phyloP scores from a whole-genome alignment of 2,888 invertebrate genomes.

The Quadroppia sp. region DNA sequence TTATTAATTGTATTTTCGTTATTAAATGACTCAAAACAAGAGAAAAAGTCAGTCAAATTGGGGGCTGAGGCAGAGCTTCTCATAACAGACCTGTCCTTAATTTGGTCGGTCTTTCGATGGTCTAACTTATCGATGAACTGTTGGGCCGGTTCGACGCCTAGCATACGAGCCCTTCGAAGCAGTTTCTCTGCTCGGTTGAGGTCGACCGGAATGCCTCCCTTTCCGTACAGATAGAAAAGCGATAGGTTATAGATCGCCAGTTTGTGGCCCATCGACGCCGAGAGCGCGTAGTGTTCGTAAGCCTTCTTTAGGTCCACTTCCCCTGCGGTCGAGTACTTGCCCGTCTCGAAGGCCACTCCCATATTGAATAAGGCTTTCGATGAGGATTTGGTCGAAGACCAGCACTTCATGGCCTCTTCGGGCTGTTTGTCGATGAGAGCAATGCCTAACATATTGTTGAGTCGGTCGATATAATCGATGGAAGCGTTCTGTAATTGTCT shows the following conservation, averaged over 20 bases:
- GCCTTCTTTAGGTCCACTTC: conserved; percentile 26
- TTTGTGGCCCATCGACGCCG: conserved; percentile 38
- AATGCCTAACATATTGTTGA: conserved; percentile 39
- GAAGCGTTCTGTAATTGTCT: conserved; percentile 19
- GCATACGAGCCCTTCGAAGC: neutral
- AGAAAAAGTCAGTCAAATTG: neutral
- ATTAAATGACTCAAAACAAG: conserved; percentile 6
- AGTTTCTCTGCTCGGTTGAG: neutral
- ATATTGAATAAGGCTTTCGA: conserved; percentile 40
- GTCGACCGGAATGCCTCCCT: conserved; percentile 27
- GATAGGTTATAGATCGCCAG: conserved; percentile 40
- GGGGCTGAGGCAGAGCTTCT: conserved; percentile 4
- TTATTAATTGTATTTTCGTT: neutral
- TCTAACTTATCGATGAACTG: conserved; percentile 16
- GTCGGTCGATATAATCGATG: conserved; percentile 37
- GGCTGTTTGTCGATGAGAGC: conserved; percentile 9
- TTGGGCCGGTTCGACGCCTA: conserved; percentile 37
- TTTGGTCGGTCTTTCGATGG: neutral
- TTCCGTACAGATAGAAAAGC: conserved; percentile 41
- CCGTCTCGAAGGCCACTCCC: conserved; percentile 41
- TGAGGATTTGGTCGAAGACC: conserved; percentile 26
- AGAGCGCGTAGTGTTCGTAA: conserved; percentile 31
- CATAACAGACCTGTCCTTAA: neutral
- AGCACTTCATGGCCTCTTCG: conserved; percentile 39
- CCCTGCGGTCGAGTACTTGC: conserved; percentile 18